Evolutionary conservation across 2,797 vertebrate species (phyloP).

Genomic region (Tragopan temminckii): DNA sequence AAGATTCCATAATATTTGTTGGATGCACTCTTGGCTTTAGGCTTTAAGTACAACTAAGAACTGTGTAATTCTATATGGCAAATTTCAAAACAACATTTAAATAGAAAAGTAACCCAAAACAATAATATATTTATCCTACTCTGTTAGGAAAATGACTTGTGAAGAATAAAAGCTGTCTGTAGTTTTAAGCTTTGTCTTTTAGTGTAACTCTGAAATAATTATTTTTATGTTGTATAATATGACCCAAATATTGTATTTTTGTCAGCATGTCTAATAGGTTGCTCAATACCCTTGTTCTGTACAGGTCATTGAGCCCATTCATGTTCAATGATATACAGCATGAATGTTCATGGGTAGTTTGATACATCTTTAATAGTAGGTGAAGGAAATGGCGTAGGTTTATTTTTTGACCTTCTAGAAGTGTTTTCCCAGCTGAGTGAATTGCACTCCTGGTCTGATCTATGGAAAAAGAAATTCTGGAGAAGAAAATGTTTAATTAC

Average conservation of each 20-base stretch:
- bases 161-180: conserved; percentile 20
- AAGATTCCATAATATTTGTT: neutral
- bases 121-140: neutral
- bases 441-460: conserved; percentile 38
- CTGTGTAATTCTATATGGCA: neutral
- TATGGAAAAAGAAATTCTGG: conserved; percentile 33
- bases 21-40: neutral
- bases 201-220: conserved; percentile 67
- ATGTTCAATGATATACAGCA: conserved; percentile 37
- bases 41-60: neutral
- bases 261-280: conserved; percentile 76
- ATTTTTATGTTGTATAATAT: conserved; percentile 72
- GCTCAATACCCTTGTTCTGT: conserved; percentile 65
- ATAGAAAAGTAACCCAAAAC: neutral
- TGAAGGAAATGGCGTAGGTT: conserved; percentile 56
- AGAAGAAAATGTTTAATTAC: conserved; percentile 53
- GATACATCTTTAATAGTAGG: conserved; percentile 70
- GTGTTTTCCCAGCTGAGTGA: conserved; percentile 18
- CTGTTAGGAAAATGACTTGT: neutral
- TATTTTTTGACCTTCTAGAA: conserved; percentile 69
- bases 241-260: conserved; percentile 77
- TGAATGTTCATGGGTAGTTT: conserved; percentile 72
- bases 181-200: conserved; percentile 50
- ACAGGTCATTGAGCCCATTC: conserved; percentile 72
- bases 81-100: neutral